Percentiles rank a stretch among this genome's conserved stretches.
Conservation (phyloP, 2,113 vertebrate genomes). For the Ploceus nigricollis region DNA sequence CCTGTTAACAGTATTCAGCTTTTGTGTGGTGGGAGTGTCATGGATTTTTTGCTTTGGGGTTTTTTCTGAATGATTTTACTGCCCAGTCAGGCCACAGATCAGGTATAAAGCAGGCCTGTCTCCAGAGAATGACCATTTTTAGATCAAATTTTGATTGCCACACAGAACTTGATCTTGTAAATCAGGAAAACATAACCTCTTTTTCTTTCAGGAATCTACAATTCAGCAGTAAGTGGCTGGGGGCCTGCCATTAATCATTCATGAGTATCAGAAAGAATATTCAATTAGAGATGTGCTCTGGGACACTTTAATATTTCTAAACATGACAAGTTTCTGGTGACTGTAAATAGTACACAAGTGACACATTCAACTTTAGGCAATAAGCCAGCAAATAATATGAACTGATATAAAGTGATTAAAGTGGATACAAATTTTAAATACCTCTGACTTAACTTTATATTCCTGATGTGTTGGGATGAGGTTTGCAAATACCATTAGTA, state of each 20-base stretch:
- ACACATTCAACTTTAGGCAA: background rate
- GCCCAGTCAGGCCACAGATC: background rate
- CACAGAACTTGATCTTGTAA: background rate
- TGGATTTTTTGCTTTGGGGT: fast-evolving
- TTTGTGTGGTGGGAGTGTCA: background rate
- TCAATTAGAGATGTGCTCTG: background rate
- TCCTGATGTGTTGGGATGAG: background rate
- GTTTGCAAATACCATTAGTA: background rate
- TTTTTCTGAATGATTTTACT: background rate
- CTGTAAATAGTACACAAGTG: slow-evolving; percentile 5
- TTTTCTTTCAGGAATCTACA: background rate
- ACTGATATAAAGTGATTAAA: background rate
- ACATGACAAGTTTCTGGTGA: slow-evolving; percentile 4
- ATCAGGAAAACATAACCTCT: background rate
- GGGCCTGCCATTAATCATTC: slow-evolving; percentile 34
- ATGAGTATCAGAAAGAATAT: slow-evolving; percentile 42
- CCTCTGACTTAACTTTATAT: background rate
- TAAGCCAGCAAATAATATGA: background rate
- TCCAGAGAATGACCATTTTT: background rate
- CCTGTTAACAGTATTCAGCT: background rate
- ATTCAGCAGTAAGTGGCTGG: background rate
- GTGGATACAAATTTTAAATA: background rate
- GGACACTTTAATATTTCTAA: slow-evolving; percentile 17
- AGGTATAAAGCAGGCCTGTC: background rate
- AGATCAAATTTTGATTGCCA: background rate